Base-by-base conservation (phyloP, 2,113 vertebrate genomes). In the Oryzias celebensis region DNA sequence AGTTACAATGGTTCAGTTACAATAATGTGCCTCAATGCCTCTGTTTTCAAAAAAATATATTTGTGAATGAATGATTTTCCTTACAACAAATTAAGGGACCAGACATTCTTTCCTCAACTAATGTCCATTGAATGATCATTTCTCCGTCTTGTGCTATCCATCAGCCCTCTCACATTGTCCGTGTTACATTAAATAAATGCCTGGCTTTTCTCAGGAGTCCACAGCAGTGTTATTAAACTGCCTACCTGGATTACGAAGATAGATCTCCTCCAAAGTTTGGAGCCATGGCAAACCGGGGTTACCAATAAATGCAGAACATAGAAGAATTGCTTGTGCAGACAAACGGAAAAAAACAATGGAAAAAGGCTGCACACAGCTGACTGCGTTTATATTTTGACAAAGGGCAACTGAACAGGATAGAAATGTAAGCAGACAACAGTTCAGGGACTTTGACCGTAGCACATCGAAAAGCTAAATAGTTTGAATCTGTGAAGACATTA, bases 191-290 rank as follows among this genome's bases (percentile, higher is more conserved):
- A 82, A 88, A 90, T 85, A 89, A 88, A 89, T 84, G 85, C 67
- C 68, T 61, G 60, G 26, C 68, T 84, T 77, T 78, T 83, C 86
- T 85, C 85, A 46, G 68, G 77, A 81, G 85, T 78, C 80, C 72
- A 75, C 57, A 70, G 71, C 77, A 58, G 59, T 45, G 70, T 89
- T 90, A 90, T 89, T 89, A 91, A 90, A 87, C 80, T 87, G 87
- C 86, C 88, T 90, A 78, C 85, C 85, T 85, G 84, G 80, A 67
- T 88, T 88, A 88, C 59, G 51, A 89, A 88, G 89, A 91, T 85
- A 85, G 81, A 89, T 88, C 77, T 86, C 69, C 67, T 51, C 62
- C 52, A 88, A 88, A 86, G 68, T 57, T 65, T 57, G 64, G 75
- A 85, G 72, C 72, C 55, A 69, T 52, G 69, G 73, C 64, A 68